Percentiles rank a stretch among this genome's conserved stretches.
Evolutionary conservation across 1,140 invertebrate species (phyloP).

Genomic region (Palaemon carinicauda): DNA sequence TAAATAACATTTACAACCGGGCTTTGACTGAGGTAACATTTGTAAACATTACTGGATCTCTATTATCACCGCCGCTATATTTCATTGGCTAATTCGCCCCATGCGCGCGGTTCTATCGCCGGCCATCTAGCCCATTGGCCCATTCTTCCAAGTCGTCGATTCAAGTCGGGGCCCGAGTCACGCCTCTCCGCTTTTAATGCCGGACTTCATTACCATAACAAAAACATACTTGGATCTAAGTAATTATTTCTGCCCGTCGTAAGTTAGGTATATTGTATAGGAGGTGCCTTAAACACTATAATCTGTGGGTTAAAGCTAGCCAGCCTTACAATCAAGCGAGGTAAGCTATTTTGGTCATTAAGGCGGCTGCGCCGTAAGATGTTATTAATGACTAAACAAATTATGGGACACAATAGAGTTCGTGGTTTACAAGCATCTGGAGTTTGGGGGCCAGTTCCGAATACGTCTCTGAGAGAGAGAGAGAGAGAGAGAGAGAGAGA

Average conservation of each 20-base stretch:
- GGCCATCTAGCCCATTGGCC: constrained; percentile 47
- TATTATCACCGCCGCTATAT: constrained; percentile 51
- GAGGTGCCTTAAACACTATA: constrained; percentile 56
- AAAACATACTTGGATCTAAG: constrained; percentile 54
- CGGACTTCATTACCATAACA: constrained; percentile 49
- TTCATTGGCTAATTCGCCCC: constrained; percentile 46
- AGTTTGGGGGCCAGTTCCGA: neutral
- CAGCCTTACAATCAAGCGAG: constrained; percentile 29
- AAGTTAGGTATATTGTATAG: constrained; percentile 53
- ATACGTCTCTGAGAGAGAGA: neutral
- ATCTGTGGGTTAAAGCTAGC: constrained; percentile 50
- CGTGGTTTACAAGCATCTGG: neutral
- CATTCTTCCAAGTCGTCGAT: constrained; percentile 42
- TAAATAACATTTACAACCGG: constrained; percentile 53
- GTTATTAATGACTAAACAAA: constrained; percentile 1
- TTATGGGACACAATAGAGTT: too few relatives aligned
- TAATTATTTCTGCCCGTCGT: constrained; percentile 56
- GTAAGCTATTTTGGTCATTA: constrained; percentile 23
- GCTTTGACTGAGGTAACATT: constrained; percentile 56
- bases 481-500: neutral
- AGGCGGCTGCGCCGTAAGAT: neutral
- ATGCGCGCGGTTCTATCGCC: constrained; percentile 45
- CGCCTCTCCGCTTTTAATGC: constrained; percentile 52
- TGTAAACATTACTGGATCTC: constrained; percentile 57
- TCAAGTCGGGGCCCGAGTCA: constrained; percentile 25